phyloP scores from a whole-genome alignment of 2,113 vertebrate species.

The Austrofundulus limnaeus region DNA sequence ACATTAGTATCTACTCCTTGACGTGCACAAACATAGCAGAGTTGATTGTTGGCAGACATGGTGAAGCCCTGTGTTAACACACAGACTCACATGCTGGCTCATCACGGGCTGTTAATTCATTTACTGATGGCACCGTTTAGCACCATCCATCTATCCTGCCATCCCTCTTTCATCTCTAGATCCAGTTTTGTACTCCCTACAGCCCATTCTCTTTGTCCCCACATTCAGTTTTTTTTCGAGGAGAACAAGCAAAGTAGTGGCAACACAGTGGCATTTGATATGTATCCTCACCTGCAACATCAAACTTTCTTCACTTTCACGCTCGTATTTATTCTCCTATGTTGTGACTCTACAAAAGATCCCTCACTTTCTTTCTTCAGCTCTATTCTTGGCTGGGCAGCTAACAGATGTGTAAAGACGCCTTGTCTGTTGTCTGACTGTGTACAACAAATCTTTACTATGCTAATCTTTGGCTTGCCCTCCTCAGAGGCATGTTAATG shows the following conservation, averaged over 20 bases:
- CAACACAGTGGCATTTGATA: slow-evolving; percentile 19
- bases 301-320: slow-evolving; percentile 10
- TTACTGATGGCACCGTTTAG: slow-evolving; percentile 64
- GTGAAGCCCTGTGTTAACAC: slow-evolving; percentile 47
- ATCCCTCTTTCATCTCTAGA: slow-evolving; percentile 48
- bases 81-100: slow-evolving; percentile 33
- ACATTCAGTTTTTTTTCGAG: slow-evolving; percentile 19
- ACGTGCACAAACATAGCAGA: slow-evolving; percentile 59
- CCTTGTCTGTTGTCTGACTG: slow-evolving; percentile 38
- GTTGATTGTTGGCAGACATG: slow-evolving; percentile 35
- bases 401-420: slow-evolving; percentile 20
- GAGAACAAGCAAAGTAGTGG: slow-evolving; percentile 8
- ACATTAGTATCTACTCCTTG: slow-evolving; percentile 31
- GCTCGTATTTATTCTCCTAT: slow-evolving; percentile 4
- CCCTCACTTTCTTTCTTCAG: neutral
- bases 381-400: slow-evolving; percentile 19
- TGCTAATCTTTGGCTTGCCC: slow-evolving; percentile 58
- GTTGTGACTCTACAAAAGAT: slow-evolving; percentile 11
- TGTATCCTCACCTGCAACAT: slow-evolving; percentile 15
- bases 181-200: slow-evolving; percentile 40
- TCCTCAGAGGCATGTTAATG: slow-evolving; percentile 46
- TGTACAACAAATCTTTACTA: slow-evolving; percentile 44
- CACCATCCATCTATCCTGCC: slow-evolving; percentile 47
- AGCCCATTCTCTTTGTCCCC: slow-evolving; percentile 21
- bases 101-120: slow-evolving; percentile 60